These are phyloP conservation scores for Tychaedon coryphoeus DNA, from an alignment of 2,113 vertebrate genomes.

Conservation along the genomic window DNA sequence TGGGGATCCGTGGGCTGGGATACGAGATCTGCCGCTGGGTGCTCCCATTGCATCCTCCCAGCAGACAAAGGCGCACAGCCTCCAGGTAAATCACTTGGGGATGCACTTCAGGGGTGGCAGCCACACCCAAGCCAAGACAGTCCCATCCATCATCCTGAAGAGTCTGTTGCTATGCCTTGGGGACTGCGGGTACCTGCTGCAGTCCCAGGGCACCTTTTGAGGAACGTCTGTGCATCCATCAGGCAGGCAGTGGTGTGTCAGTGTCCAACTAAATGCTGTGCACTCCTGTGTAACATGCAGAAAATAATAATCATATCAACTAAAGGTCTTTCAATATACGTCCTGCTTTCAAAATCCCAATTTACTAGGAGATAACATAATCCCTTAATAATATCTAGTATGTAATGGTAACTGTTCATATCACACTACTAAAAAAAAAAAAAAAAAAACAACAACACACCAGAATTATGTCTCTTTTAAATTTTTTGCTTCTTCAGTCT, in stretches of 20 bases:
- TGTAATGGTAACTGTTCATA: neutral
- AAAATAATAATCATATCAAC: neutral
- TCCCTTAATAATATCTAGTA: neutral
- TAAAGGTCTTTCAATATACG: neutral
- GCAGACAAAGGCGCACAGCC: neutral
- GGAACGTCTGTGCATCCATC: neutral
- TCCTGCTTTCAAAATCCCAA: neutral
- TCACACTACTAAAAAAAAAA: neutral
- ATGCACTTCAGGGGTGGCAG: neutral
- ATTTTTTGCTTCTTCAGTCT: neutral
- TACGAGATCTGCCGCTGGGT: neutral
- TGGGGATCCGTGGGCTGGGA: neutral
- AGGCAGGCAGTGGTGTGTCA: neutral
- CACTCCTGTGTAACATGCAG: accelerated
- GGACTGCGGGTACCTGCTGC: accelerated
- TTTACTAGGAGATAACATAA: neutral
- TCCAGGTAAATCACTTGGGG: accelerated
- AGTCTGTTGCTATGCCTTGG: accelerated
- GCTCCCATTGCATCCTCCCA: neutral
- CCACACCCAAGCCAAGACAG: neutral
- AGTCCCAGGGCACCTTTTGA: neutral
- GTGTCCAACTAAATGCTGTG: neutral
- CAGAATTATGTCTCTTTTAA: neutral
- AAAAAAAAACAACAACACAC: too few relatives aligned
- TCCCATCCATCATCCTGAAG: neutral